Evolutionary conservation across 2,888 invertebrate species (phyloP).

Genomic region (Cantharis rustica): DNA sequence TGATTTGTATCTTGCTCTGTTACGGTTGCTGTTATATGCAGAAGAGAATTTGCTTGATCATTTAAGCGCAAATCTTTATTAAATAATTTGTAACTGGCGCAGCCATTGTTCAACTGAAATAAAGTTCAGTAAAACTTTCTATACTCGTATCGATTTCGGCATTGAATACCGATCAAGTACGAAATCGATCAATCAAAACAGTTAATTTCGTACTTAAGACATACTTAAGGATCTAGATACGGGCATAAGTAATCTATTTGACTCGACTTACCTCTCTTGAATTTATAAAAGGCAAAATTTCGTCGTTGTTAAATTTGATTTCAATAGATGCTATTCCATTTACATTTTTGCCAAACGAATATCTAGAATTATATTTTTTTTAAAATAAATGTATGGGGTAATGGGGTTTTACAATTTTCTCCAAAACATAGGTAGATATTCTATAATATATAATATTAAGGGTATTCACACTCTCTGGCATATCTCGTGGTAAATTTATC

Average conservation of each 20-base stretch:
- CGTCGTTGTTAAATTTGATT: constrained; percentile 42
- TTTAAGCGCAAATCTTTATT: constrained; percentile 37
- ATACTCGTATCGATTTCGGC: no score
- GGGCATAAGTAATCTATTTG: no score
- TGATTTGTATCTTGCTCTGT: constrained; percentile 68
- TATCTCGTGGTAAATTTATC: no score
- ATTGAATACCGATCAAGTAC: no score
- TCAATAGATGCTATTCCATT: constrained; percentile 60
- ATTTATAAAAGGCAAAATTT: constrained; percentile 39
- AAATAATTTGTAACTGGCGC: constrained; percentile 44
- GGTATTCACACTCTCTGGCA: no score
- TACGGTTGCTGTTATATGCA: constrained; percentile 54
- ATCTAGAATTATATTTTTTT: constrained; percentile 6
- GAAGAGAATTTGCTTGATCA: constrained; percentile 19
- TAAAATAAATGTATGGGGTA: background rate
- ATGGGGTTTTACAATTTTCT: no score
- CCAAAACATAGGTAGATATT: no score
- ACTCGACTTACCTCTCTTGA: constrained; percentile 41
- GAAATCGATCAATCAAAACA: no score
- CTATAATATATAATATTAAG: no score
- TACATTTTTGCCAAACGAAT: constrained; percentile 64
- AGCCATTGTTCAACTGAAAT: constrained; percentile 49
- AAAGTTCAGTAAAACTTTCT: background rate
- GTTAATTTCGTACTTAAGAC: no score
- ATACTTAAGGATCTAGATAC: no score